Evolutionary conservation across 2,888 invertebrate genomes (phyloP).

Genomic region (Sphecodes monilicornis): DNA sequence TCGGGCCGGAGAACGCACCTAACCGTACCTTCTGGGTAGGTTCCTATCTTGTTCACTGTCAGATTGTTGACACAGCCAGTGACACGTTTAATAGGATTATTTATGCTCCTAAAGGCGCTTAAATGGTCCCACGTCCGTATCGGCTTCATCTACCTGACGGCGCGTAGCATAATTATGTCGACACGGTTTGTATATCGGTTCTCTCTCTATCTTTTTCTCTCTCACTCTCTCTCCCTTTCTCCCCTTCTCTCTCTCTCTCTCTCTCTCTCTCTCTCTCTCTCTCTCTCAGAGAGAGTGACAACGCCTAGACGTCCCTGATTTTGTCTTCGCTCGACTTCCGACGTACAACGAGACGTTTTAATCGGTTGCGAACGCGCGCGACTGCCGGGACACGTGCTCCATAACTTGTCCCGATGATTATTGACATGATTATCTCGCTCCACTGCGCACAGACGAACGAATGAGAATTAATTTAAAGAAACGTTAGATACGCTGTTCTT

Average conservation of each 20-base stretch:
- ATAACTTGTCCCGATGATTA: conserved; percentile 60
- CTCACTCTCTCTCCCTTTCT: neutral
- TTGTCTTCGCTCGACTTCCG: conserved; percentile 70
- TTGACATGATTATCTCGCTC: conserved; percentile 59
- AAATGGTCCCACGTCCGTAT: conserved; percentile 74
- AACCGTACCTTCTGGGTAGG: conserved; percentile 46
- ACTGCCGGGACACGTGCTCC: conserved; percentile 45
- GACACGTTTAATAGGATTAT: conserved; percentile 83
- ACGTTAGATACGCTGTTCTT: conserved; percentile 24
- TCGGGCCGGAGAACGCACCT: conserved; percentile 26
- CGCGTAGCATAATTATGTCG: conserved; percentile 79
- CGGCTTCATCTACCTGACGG: conserved; percentile 78
- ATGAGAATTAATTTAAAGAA: conserved; percentile 39
- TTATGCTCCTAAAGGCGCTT: conserved; percentile 80
- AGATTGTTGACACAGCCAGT: conserved; percentile 80
- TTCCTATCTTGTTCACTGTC: conserved; percentile 76
- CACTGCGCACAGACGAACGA: conserved; percentile 35
- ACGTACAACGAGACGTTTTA: conserved; percentile 64
- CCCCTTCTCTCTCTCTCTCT: neutral
- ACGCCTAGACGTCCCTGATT: conserved; percentile 75
- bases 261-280: neutral
- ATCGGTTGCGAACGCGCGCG: conserved; percentile 53
- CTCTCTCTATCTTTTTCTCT: neutral
- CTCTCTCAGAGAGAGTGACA: conserved; percentile 59
- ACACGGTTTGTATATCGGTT: conserved; percentile 68